Percentiles rank a stretch among this genome's conserved stretches.
Conservation (phyloP, 2,113 vertebrate genomes). For the Bos indicus region DNA sequence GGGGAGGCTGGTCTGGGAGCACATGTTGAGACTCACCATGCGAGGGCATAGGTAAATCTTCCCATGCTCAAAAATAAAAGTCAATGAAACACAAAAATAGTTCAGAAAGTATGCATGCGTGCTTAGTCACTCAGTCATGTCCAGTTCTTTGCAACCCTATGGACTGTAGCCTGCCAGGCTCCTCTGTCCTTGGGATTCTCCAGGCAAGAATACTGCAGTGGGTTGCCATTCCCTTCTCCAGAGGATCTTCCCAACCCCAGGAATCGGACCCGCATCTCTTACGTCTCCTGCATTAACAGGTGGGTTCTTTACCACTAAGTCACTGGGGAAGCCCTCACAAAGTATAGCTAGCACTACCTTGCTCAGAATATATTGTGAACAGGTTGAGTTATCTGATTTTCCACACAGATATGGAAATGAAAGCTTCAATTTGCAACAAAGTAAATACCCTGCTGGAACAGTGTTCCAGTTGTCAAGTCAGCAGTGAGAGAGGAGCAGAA, state of each 20-base stretch:
- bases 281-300: neutral
- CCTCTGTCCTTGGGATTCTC: neutral
- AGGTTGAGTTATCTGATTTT: neutral
- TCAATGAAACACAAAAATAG: neutral
- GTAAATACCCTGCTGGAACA: neutral
- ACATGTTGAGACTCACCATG: neutral
- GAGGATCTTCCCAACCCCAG: neutral
- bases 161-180: neutral
- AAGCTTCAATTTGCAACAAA: slow-evolving; percentile 13
- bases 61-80: neutral
- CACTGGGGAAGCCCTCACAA: neutral
- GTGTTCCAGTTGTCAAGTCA: slow-evolving; percentile 22
- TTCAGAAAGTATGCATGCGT: neutral
- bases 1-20: neutral
- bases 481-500: slow-evolving; percentile 11
- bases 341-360: neutral
- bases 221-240: neutral
- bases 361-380: neutral
- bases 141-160: neutral
- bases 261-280: neutral
- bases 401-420: neutral
- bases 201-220: neutral
- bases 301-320: neutral
- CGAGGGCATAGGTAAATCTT: neutral
- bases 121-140: neutral